phyloP scores from a whole-genome alignment of 2,797 vertebrate species.

The Macropus fuliginosus region DNA sequence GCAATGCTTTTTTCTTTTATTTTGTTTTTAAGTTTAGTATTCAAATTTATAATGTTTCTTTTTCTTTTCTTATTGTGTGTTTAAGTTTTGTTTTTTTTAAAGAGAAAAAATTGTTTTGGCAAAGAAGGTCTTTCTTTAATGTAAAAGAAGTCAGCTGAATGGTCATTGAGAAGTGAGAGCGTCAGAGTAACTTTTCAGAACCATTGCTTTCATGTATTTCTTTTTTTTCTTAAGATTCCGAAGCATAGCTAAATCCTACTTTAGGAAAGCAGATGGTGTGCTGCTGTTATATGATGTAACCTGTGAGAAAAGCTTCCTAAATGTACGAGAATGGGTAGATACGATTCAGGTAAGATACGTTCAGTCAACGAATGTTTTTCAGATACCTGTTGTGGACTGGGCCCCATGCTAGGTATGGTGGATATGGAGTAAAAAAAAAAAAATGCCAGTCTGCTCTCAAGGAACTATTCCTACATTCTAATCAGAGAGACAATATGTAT shows the following conservation, averaged over 20 bases:
- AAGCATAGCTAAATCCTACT: slow-evolving; percentile 98
- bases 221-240: slow-evolving; percentile 88
- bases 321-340: slow-evolving; percentile 96
- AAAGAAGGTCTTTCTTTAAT: neutral
- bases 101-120: neutral
- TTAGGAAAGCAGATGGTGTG: slow-evolving; percentile 95
- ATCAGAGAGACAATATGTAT: neutral
- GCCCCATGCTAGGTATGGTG: neutral
- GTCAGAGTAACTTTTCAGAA: neutral
- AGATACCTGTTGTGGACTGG: neutral
- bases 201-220: neutral
- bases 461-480: neutral
- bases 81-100: too few species aligned
- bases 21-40: too few species aligned
- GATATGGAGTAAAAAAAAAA: neutral
- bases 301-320: slow-evolving; percentile 95
- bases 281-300: slow-evolving; percentile 95
- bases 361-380: neutral
- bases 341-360: slow-evolving; percentile 92
- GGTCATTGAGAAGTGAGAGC: neutral
- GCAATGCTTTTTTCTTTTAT: too few species aligned
- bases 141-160: neutral
- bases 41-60: too few species aligned
- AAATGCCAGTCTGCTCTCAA: neutral
- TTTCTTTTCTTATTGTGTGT: too few species aligned